Conservation (phyloP, 2,888 invertebrate species). For the Pollenia griseotomentosa region DNA sequence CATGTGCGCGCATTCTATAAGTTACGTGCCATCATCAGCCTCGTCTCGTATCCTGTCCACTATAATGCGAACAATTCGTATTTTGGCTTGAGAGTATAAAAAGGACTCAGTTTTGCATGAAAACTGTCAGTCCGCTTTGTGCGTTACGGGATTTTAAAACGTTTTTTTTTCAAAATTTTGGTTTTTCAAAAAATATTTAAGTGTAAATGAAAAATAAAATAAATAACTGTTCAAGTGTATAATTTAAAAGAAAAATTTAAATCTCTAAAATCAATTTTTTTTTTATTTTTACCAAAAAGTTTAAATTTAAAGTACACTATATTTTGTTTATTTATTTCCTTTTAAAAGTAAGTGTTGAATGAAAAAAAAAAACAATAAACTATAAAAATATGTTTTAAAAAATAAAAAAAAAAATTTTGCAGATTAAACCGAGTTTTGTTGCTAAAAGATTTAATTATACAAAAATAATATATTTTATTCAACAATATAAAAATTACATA, state of each 20-base stretch:
- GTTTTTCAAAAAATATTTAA: slow-evolving; percentile 53
- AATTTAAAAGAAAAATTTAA: slow-evolving; percentile 13
- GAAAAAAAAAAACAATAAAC: no score
- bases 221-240: slow-evolving; percentile 5
- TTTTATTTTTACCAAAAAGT: not conserved
- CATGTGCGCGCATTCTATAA: slow-evolving; percentile 67
- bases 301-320: not conserved
- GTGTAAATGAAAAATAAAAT: slow-evolving; percentile 56
- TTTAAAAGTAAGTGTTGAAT: slow-evolving; percentile 14
- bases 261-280: slow-evolving; percentile 1
- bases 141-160: slow-evolving; percentile 71
- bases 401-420: no score
- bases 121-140: slow-evolving; percentile 68
- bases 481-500: no score
- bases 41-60: slow-evolving; percentile 55
- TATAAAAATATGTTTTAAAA: no score
- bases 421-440: no score
- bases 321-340: not conserved
- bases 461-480: no score
- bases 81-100: slow-evolving; percentile 63
- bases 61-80: slow-evolving; percentile 18
- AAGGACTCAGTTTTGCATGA: slow-evolving; percentile 39
- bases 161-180: slow-evolving; percentile 64
- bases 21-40: not conserved
- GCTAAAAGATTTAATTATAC: no score